Conservation (phyloP, 2,113 vertebrate genomes). For the Daphoenositta chrysoptera region DNA sequence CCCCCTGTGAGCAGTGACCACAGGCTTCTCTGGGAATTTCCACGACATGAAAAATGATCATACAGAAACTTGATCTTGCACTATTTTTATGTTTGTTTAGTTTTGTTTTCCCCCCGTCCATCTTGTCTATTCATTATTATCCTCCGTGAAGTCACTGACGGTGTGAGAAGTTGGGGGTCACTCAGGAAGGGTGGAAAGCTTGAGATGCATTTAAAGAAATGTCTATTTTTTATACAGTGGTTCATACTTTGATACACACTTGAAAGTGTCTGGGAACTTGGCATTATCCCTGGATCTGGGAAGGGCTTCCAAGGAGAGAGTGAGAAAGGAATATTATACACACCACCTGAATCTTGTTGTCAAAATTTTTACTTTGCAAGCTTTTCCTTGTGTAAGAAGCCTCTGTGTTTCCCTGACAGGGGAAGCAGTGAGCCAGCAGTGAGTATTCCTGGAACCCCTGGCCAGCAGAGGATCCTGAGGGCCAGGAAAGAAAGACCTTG, state of each 20-base stretch:
- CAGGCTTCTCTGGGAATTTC: neutral
- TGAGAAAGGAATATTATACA: neutral
- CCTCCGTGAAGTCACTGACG: neutral
- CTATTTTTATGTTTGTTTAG: neutral
- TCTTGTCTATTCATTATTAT: neutral
- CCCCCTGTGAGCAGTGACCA: neutral
- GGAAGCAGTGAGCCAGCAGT: neutral
- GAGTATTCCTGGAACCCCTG: accelerated
- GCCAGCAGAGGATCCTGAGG: neutral
- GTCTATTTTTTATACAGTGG: accelerated
- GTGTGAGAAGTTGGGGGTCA: neutral
- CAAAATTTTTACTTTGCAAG: neutral
- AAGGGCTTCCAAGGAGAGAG: neutral
- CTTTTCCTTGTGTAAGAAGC: neutral
- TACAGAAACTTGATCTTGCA: neutral
- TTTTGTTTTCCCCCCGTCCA: neutral
- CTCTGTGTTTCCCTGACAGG: neutral
- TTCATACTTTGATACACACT: neutral
- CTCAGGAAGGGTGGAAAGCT: neutral
- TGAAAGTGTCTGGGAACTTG: neutral
- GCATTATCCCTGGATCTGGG: neutral
- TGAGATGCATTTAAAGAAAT: neutral
- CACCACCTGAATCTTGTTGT: neutral
- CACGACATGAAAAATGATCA: neutral
- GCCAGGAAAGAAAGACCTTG: neutral